Evolutionary conservation across 2,888 invertebrate genomes (phyloP), one percentile per base, ranked within the genome.

Genomic region (Bombylius discolor): DNA sequence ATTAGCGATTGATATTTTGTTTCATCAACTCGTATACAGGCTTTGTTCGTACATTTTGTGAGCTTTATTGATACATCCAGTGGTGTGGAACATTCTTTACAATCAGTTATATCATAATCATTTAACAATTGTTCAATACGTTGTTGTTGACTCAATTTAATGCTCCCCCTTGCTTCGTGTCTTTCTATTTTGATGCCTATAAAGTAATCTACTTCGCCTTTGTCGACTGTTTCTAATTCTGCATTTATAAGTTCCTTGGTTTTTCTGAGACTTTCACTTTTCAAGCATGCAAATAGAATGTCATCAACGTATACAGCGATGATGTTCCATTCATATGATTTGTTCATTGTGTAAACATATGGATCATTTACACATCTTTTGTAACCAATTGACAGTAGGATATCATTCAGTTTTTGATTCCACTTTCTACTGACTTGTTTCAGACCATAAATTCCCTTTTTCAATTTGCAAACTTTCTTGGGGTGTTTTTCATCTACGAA

Each of bases 361-460:
- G 7, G 36, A 14, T 55, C 51, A 13, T 44, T 36, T 6, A 36
- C 36, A 36, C 36, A 32, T 13, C 32, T 33, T 7, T 36, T 33
- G 36, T 50, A 50, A 7, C 36, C 36, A 7, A 55, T 49, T 14
- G 11, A 14, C 12, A 49, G 44, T 49, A 49, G 44, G 9, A 53
- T 9, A 0, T 14, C 11, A 34, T 54, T 48, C 7, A 34, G 47
- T 12, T 55, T 47, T 5, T 23, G 14, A 42, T 47, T 13, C 51
- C 51, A 51, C 39, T 46, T 49, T n/a, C 52, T 49, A n/a, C 52
- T 49, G 3, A 44, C 50, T 36, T 53, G 47, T 45, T 53, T 53
- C 1, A 57, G 47, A 2, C 53, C 56, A n/a, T 57, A 57, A 32
- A 53, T 12, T 4, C 33, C 48, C 13, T 49, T 56, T 14, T 52